Percentiles rank a stretch among this genome's conserved stretches.
Conservation (phyloP, 64 coral and sea anemone genomes). For the Pachyseris speciosa region DNA sequence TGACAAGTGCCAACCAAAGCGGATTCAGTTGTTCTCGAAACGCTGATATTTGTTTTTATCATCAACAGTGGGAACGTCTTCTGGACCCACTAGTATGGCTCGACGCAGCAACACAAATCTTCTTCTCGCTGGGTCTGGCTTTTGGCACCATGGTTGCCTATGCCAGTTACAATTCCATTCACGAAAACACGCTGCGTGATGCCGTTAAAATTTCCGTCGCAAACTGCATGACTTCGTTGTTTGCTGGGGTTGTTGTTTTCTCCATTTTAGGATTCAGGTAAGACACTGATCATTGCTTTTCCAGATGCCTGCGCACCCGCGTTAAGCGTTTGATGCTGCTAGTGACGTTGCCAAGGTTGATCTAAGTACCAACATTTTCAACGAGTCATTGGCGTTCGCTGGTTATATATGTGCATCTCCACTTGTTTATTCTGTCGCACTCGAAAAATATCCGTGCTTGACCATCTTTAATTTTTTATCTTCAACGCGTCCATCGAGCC, state of each 20-base stretch:
- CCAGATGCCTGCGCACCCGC: background rate
- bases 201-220: conserved; percentile 85
- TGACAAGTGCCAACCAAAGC: conserved; percentile 46
- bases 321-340: too few species aligned
- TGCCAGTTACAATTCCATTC: conserved; percentile 92
- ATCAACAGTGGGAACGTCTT: conserved; percentile 90
- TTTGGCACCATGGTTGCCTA: conserved; percentile 95
- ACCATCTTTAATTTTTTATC: too few species aligned
- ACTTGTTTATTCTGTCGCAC: too few species aligned
- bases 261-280: conserved; percentile 99
- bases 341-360: too few species aligned
- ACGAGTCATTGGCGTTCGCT: too few species aligned
- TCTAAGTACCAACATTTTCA: too few species aligned
- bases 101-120: conserved; percentile 97
- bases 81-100: conserved; percentile 97
- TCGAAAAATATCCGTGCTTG: too few species aligned
- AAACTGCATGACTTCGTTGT: conserved; percentile 91
- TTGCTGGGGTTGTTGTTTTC: conserved; percentile 97
- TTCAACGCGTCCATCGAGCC: too few species aligned
- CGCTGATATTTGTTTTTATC: conserved; percentile 55
- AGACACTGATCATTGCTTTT: conserved; percentile 1
- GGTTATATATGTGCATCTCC: too few species aligned
- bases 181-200: conserved; percentile 93
- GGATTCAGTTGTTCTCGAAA: conserved; percentile 89
- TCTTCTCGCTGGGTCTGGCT: conserved; percentile 92